phyloP scores from a whole-genome alignment of 64 coral and sea anemone genomes.

The Montipora foliosa region DNA sequence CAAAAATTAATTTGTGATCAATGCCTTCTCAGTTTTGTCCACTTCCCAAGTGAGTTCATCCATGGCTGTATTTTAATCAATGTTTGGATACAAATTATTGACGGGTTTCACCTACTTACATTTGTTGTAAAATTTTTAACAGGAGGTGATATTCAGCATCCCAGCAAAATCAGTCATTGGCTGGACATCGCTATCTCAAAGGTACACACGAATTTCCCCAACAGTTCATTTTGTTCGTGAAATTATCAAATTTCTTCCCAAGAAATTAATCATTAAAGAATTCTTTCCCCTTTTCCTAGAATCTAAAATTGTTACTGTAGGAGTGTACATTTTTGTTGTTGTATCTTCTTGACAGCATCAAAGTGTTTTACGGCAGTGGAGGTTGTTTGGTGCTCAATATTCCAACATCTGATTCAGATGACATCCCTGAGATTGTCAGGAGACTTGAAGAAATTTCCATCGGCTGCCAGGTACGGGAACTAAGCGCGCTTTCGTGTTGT shows the following conservation, averaged over 20 bases:
- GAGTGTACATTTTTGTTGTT: neutral
- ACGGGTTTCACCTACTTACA: neutral
- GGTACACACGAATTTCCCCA: conserved; percentile 34
- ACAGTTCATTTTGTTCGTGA: neutral
- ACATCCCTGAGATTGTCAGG: conserved; percentile 93
- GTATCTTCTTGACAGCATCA: conserved; percentile 74
- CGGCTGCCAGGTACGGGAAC: conserved; percentile 88
- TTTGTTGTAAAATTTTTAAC: neutral
- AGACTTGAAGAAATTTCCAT: conserved; percentile 92
- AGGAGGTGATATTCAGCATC: conserved; percentile 96
- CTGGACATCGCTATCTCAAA: conserved; percentile 94
- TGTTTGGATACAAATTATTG: too few species aligned
- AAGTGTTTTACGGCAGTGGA: conserved; percentile 97
- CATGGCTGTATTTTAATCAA: too few species aligned
- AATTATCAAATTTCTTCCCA: too few species aligned
- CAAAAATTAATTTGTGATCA: too few species aligned
- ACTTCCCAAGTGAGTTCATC: too few species aligned
- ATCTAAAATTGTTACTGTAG: too few species aligned
- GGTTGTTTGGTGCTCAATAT: conserved; percentile 94
- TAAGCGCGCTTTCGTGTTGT: too few species aligned
- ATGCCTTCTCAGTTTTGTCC: too few species aligned
- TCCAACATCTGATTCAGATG: conserved; percentile 92
- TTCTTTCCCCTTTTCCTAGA: too few species aligned
- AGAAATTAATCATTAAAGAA: too few species aligned
- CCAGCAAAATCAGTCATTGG: conserved; percentile 93